Evolutionary conservation across 2,113 vertebrate genomes (phyloP).

Genomic region (Seriola dumerili): DNA sequence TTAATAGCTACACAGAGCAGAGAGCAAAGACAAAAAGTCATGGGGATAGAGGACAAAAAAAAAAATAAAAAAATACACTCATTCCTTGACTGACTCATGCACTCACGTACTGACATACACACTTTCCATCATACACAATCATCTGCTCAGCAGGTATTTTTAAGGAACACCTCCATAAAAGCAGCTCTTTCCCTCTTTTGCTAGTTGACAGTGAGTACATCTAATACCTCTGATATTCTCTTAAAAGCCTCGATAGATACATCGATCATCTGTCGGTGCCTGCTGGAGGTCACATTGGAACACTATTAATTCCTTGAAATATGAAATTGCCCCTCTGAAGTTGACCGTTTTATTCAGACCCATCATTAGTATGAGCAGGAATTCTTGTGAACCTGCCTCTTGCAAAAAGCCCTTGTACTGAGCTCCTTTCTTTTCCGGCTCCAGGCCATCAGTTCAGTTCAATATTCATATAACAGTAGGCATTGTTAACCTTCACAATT

Average conservation of each 20-base stretch:
- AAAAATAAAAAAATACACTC: not conserved
- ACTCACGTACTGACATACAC: not conserved
- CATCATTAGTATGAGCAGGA: slow-evolving; percentile 1
- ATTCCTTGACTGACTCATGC: slow-evolving; percentile 32
- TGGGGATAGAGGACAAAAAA: not conserved
- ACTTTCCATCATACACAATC: slow-evolving; percentile 41
- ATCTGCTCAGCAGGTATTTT: slow-evolving; percentile 48
- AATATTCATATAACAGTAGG: slow-evolving; percentile 53
- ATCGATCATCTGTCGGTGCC: slow-evolving; percentile 1
- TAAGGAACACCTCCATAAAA: slow-evolving; percentile 38
- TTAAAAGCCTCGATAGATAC: not conserved
- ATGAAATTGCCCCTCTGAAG: slow-evolving; percentile 12
- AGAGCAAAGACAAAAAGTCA: slow-evolving; percentile 46
- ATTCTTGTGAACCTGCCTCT: slow-evolving; percentile 27
- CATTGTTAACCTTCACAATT: slow-evolving; percentile 70
- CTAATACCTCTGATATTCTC: slow-evolving; percentile 19
- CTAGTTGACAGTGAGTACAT: slow-evolving; percentile 11
- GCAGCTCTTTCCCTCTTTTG: slow-evolving; percentile 10
- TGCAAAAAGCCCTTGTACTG: not conserved
- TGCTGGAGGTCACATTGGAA: slow-evolving; percentile 11
- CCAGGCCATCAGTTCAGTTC: slow-evolving; percentile 26
- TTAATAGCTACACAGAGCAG: slow-evolving; percentile 36
- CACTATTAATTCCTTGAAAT: slow-evolving; percentile 1
- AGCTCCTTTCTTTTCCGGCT: slow-evolving; percentile 15
- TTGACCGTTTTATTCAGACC: slow-evolving; percentile 16